phyloP scores from a whole-genome alignment of 2,888 invertebrate genomes.

The Cataglyphis rosenhaueri region DNA sequence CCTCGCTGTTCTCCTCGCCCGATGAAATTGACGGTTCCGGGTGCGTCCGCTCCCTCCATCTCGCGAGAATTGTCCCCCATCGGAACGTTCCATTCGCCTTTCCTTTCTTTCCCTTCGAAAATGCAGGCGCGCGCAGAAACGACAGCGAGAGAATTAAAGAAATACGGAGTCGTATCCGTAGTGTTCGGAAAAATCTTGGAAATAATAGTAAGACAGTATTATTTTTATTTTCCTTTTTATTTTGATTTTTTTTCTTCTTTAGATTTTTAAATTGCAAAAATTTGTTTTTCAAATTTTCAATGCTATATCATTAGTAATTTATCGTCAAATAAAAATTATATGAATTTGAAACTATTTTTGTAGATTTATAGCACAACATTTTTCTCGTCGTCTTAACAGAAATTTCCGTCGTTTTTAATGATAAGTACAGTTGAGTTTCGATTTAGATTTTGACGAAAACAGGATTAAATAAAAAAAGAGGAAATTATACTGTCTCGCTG shows the following conservation, averaged over 20 bases:
- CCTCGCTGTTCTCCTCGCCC: constrained; percentile 64
- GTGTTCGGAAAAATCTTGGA: constrained; percentile 12
- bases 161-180: constrained; percentile 49
- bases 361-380: neutral
- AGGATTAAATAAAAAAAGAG: neutral
- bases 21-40: constrained; percentile 79
- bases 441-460: neutral
- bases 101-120: constrained; percentile 69
- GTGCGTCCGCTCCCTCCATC: constrained; percentile 61
- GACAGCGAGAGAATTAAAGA: constrained; percentile 55
- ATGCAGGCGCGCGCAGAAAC: constrained; percentile 42
- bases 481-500: neutral
- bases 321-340: neutral
- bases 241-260: neutral
- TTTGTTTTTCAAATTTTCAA: neutral
- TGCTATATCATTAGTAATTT: neutral
- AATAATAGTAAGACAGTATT: neutral
- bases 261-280: neutral
- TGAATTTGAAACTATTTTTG: neutral
- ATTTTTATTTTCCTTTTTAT: neutral
- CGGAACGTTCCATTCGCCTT: constrained; percentile 60
- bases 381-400: neutral
- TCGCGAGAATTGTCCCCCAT: constrained; percentile 15
- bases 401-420: neutral
- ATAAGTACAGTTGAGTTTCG: neutral